These are phyloP conservation scores for Gadus macrocephalus DNA, from an alignment of 2,113 vertebrate genomes.

Conservation along the genomic window DNA sequence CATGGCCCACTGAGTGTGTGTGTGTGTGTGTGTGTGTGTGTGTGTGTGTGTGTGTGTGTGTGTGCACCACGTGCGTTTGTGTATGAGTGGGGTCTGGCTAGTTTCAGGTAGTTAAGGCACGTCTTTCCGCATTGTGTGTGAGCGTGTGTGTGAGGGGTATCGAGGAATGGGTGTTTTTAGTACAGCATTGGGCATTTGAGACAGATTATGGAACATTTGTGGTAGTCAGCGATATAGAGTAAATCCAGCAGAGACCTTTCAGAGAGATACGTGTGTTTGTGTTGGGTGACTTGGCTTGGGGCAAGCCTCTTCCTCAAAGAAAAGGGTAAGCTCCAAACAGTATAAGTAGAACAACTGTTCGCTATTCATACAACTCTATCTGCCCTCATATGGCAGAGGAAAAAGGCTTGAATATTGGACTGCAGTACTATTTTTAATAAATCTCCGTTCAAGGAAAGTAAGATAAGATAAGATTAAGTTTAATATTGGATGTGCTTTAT, in stretches of 20 bases:
- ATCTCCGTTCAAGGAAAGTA: no score
- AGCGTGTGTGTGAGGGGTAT: conserved; percentile 16
- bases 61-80: no score
- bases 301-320: background rate
- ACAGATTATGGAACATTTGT: conserved; percentile 59
- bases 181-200: conserved; percentile 45
- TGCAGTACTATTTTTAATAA: no score
- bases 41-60: background rate
- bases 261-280: conserved; percentile 39
- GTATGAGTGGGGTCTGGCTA: no score
- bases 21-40: conserved; percentile 19
- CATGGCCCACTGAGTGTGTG: conserved; percentile 33
- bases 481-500: no score
- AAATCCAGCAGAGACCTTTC: conserved; percentile 55
- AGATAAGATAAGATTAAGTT: no score
- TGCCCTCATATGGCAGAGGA: no score
- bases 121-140: background rate
- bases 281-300: background rate
- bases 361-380: no score
- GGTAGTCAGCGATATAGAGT: conserved; percentile 50
- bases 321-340: no score
- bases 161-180: conserved; percentile 23
- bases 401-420: no score
- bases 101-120: no score
- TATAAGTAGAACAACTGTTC: no score